These are phyloP conservation scores for Plodia interpunctella DNA, from an alignment of 1,140 invertebrate genomes.

Conservation along the genomic window DNA sequence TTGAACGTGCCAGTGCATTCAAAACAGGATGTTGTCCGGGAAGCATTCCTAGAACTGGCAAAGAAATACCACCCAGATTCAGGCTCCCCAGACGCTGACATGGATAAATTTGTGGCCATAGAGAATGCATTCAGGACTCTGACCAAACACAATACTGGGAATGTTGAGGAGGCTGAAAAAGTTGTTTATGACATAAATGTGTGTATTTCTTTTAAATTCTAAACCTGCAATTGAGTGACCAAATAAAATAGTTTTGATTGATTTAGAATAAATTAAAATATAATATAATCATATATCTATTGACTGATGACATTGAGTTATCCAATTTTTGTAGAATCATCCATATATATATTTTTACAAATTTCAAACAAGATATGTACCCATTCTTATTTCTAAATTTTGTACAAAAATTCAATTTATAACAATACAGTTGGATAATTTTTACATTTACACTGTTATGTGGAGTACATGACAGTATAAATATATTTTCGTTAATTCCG, in stretches of 20 bases:
- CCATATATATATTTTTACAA: too few species aligned
- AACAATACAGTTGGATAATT: too few species aligned
- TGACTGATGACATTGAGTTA: neutral
- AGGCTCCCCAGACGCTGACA: conserved; percentile 80
- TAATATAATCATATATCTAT: neutral
- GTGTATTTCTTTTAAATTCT: conserved; percentile 17
- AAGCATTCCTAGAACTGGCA: conserved; percentile 85
- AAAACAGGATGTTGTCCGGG: conserved; percentile 83
- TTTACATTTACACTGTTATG: too few species aligned
- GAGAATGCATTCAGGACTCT: conserved; percentile 77
- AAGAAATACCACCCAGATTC: conserved; percentile 92
- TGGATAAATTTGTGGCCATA: conserved; percentile 85
- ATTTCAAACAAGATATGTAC: too few species aligned
- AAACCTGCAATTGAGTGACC: too few species aligned
- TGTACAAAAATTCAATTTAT: too few species aligned
- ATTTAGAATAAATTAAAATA: neutral
- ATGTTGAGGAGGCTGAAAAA: conserved; percentile 50
- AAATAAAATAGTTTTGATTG: too few species aligned
- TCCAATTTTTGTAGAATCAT: neutral
- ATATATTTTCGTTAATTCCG: too few species aligned
- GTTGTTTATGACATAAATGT: conserved; percentile 74
- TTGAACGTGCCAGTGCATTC: conserved; percentile 82
- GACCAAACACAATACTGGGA: conserved; percentile 77
- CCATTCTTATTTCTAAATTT: too few species aligned
- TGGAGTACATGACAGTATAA: too few species aligned